phyloP scores from a whole-genome alignment of 1,140 invertebrate genomes.

The Camponotus pennsylvanicus region DNA sequence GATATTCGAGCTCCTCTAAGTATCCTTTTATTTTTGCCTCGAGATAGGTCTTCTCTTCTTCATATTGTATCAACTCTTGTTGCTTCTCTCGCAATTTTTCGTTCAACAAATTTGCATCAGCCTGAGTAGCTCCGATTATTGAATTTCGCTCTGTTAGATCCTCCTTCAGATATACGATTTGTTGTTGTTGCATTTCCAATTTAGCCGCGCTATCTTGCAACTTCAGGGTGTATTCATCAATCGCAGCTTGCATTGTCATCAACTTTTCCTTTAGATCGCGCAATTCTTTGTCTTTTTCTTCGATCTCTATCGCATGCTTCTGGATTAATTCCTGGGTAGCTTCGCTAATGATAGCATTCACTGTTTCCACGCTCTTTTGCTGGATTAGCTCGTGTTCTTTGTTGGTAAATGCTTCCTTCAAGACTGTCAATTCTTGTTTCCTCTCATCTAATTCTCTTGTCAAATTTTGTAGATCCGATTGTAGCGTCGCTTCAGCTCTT shows the following conservation, averaged over 20 bases:
- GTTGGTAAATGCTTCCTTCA: conserved; percentile 81
- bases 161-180: conserved; percentile 61
- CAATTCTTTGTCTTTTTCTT: conserved; percentile 62
- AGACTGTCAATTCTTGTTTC: conserved; percentile 82
- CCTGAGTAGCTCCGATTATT: conserved; percentile 59
- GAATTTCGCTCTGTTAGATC: conserved; percentile 72
- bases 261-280: conserved; percentile 35
- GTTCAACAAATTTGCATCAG: conserved; percentile 55
- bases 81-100: conserved; percentile 63
- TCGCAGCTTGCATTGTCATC: not conserved
- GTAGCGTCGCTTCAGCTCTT: conserved; percentile 68
- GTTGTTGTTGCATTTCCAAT: conserved; percentile 43
- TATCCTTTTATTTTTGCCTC: conserved; percentile 70
- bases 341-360: conserved; percentile 73
- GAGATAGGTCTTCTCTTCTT: conserved; percentile 70
- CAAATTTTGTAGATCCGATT: conserved; percentile 74
- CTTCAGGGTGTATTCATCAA: conserved; percentile 11
- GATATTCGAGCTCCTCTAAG: conserved; percentile 33
- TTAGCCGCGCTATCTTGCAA: not conserved
- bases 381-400: conserved; percentile 76
- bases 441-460: conserved; percentile 85
- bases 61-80: conserved; percentile 49
- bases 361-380: conserved; percentile 60
- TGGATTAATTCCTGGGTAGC: conserved; percentile 83
- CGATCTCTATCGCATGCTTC: conserved; percentile 69